These are phyloP conservation scores for Idaea biselata DNA, from an alignment of 2,888 invertebrate genomes.

Conservation along the genomic window DNA sequence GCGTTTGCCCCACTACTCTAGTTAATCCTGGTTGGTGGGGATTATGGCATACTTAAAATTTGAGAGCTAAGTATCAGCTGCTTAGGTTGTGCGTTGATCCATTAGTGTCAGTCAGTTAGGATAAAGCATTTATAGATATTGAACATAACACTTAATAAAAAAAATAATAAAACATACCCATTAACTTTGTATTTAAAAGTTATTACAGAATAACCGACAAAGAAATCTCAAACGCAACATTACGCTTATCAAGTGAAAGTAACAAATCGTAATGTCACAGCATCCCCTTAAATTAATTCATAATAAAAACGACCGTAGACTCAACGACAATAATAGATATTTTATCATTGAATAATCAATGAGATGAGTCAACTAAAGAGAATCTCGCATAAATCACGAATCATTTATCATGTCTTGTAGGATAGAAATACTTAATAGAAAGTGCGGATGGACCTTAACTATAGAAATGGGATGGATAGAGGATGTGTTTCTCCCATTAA, in stretches of 20 bases:
- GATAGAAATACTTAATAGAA: slow-evolving; percentile 26
- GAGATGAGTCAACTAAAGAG: slow-evolving; percentile 19
- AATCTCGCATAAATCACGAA: slow-evolving; percentile 22
- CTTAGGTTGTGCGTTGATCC: no score
- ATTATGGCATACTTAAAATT: no score
- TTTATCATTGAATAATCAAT: slow-evolving; percentile 12
- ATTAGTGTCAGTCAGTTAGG: no score
- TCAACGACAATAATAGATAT: no score
- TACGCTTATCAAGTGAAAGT: background rate
- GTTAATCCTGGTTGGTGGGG: no score
- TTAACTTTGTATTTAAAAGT: no score
- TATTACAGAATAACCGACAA: background rate
- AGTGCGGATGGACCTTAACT: slow-evolving; percentile 36
- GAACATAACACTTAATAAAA: no score
- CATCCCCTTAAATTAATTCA: slow-evolving; percentile 13
- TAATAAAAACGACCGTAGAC: background rate
- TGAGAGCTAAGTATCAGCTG: no score
- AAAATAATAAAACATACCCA: no score
- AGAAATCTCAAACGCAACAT: background rate
- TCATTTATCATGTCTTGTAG: slow-evolving; percentile 26
- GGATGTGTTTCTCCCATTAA: slow-evolving; percentile 68
- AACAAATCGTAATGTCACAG: background rate
- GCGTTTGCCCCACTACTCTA: no score
- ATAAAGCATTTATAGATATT: no score
- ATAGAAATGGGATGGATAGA: slow-evolving; percentile 32